Evolutionary conservation across 1,140 invertebrate species (phyloP).

Genomic region (Sycophila sp.): DNA sequence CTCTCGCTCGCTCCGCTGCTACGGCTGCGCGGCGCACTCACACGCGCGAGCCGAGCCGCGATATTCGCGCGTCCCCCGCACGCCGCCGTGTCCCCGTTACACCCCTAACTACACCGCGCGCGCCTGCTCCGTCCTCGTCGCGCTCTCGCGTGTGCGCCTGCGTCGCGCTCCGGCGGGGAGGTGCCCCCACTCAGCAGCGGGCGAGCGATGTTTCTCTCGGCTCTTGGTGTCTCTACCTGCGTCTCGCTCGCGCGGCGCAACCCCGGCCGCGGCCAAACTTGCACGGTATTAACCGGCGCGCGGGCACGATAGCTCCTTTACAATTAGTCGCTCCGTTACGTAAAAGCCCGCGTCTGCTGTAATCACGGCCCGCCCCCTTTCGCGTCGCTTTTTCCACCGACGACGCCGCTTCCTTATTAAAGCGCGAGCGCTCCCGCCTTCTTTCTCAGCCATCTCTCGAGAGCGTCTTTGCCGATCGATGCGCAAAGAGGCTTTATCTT

Average conservation of each 20-base stretch:
- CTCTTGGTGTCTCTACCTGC: background rate
- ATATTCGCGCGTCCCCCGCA: background rate
- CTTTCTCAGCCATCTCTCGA: background rate
- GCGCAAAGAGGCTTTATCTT: slow-evolving; percentile 4
- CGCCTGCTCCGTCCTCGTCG: background rate
- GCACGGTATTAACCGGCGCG: slow-evolving; percentile 62
- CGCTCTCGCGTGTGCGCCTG: background rate
- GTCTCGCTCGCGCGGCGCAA: background rate
- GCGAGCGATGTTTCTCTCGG: slow-evolving; percentile 25
- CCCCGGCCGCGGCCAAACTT: slow-evolving; percentile 44
- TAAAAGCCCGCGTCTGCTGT: slow-evolving; percentile 55
- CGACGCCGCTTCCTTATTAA: slow-evolving; percentile 41
- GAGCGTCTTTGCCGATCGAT: slow-evolving; percentile 3
- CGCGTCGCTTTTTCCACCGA: background rate
- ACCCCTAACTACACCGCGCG: slow-evolving; percentile 24
- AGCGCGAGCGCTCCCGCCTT: no score
- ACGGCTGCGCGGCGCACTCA: background rate
- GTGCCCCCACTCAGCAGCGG: background rate
- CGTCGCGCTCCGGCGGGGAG: background rate
- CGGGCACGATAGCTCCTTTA: slow-evolving; percentile 62
- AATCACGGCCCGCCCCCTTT: slow-evolving; percentile 45
- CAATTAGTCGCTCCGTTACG: slow-evolving; percentile 66
- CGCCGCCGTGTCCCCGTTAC: slow-evolving; percentile 28
- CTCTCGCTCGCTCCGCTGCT: background rate
- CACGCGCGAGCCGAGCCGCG: background rate